Percentiles rank a stretch among this genome's conserved stretches.
Evolutionary conservation across 2,888 invertebrate genomes (phyloP).

Genomic region (Helleia helle): DNA sequence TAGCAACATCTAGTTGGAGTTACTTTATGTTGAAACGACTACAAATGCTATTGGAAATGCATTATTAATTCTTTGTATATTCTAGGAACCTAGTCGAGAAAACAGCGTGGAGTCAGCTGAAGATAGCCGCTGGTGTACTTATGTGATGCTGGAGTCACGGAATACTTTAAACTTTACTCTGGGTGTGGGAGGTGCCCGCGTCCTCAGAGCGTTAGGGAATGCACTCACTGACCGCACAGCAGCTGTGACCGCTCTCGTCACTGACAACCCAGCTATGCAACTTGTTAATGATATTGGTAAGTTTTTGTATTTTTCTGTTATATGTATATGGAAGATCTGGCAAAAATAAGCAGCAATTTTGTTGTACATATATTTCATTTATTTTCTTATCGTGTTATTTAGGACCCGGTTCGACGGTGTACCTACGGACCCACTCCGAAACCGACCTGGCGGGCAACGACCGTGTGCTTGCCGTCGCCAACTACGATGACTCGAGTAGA

Average conservation of each 20-base stretch:
- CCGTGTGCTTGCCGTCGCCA: slow-evolving; percentile 69
- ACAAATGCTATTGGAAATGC: too few species aligned
- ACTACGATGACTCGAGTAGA: slow-evolving; percentile 76
- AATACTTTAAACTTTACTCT: slow-evolving; percentile 79
- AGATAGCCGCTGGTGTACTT: slow-evolving; percentile 71
- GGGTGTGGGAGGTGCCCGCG: slow-evolving; percentile 77
- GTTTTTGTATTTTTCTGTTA: too few species aligned
- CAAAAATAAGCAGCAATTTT: too few species aligned
- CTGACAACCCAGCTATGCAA: slow-evolving; percentile 37
- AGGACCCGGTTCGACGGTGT: slow-evolving; percentile 74
- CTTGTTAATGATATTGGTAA: slow-evolving; percentile 78
- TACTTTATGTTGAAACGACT: too few species aligned
- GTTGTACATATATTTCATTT: too few species aligned
- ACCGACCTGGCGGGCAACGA: slow-evolving; percentile 62
- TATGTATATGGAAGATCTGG: too few species aligned
- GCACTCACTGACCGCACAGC: slow-evolving; percentile 46
- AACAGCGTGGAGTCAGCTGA: slow-evolving; percentile 71
- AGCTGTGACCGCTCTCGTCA: slow-evolving; percentile 47
- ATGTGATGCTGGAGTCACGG: slow-evolving; percentile 79
- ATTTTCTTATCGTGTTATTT: neutral
- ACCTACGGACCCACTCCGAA: slow-evolving; percentile 65
- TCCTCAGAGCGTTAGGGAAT: slow-evolving; percentile 50
- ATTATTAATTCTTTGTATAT: too few species aligned
- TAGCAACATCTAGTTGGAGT: too few species aligned
- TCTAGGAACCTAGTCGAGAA: slow-evolving; percentile 49